Conservation (phyloP, 2,113 vertebrate genomes). For the Australoheros scitulus region DNA sequence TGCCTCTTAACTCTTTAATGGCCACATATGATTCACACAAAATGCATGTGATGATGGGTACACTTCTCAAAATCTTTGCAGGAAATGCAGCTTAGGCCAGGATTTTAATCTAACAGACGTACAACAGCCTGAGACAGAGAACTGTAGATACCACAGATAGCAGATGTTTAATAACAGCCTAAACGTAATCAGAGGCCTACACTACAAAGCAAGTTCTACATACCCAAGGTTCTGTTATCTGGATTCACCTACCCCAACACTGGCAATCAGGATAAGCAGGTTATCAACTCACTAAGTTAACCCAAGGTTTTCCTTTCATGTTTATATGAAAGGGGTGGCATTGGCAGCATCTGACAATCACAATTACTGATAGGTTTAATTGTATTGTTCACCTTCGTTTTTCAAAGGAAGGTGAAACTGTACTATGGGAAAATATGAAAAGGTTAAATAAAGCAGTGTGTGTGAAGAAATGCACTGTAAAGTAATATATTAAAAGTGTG, state of each 20-base stretch:
- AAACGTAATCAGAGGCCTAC: not conserved
- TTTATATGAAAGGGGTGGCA: no score
- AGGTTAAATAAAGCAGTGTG: accelerated
- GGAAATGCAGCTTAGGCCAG: not conserved
- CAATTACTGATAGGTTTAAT: not conserved
- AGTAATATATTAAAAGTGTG: no score
- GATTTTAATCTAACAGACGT: not conserved
- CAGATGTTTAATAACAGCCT: not conserved
- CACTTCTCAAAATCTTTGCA: not conserved
- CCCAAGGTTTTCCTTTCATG: no score
- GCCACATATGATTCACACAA: not conserved
- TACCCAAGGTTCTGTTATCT: accelerated
- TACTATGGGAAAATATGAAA: not conserved
- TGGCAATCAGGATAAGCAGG: not conserved
- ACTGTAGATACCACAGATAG: accelerated
- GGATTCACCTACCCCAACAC: constrained; percentile 1
- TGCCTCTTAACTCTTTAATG: constrained; percentile 6
- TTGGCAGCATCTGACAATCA: not conserved
- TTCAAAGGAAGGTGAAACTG: not conserved
- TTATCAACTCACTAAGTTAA: not conserved
- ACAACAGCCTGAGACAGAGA: not conserved
- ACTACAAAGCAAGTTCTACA: not conserved
- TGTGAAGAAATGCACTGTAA: no score
- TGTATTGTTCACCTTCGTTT: no score
- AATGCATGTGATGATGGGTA: not conserved